phyloP scores from a whole-genome alignment of 2,888 invertebrate genomes.

The Epinotia nisella region DNA sequence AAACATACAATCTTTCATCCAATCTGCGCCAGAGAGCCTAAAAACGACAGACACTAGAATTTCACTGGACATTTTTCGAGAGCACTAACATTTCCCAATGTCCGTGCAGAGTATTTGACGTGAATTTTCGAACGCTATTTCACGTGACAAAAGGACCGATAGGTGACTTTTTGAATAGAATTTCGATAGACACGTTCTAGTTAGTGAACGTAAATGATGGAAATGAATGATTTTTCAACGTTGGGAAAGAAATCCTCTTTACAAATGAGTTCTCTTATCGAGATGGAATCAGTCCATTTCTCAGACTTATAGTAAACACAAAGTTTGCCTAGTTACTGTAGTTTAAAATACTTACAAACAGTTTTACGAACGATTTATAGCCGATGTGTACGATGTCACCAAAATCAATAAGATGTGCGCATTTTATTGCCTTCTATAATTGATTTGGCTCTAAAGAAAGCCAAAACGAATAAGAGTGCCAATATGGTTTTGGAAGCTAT shows the following conservation, averaged over 20 bases:
- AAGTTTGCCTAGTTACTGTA: background rate
- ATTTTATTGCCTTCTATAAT: background rate
- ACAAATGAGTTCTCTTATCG: background rate
- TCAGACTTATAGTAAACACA: too few species aligned
- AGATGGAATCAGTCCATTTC: background rate
- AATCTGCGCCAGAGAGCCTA: background rate
- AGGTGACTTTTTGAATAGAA: constrained; percentile 14
- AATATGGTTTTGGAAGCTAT: too few species aligned
- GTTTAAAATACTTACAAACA: too few species aligned
- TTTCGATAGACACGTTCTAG: constrained; percentile 1
- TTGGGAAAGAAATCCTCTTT: background rate
- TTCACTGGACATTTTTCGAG: background rate
- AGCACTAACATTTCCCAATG: background rate
- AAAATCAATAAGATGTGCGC: background rate
- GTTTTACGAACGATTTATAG: too few species aligned
- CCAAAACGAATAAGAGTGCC: background rate
- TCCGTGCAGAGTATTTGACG: constrained; percentile 3
- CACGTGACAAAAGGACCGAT: background rate
- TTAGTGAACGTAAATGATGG: background rate
- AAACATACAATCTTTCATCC: background rate
- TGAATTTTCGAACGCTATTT: background rate
- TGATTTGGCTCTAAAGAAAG: background rate
- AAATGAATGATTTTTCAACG: background rate
- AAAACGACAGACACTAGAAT: background rate
- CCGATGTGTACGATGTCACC: background rate